phyloP scores from a whole-genome alignment of 2,113 vertebrate genomes.

The Pelobates fuscus region DNA sequence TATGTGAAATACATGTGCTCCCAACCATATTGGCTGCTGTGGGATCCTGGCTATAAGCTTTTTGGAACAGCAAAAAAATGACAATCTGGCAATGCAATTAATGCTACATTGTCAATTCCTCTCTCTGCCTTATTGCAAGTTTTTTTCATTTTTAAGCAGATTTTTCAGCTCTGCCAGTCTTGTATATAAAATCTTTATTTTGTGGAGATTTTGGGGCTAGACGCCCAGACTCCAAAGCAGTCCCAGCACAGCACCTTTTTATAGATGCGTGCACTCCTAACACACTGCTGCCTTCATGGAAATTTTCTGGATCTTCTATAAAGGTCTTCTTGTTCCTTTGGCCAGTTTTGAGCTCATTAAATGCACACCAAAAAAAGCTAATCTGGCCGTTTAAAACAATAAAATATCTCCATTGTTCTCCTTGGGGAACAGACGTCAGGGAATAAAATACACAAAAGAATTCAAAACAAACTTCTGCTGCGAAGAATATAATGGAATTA shows the following conservation, averaged over 20 bases:
- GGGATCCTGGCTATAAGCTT: too few species aligned
- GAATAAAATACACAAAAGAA: neutral
- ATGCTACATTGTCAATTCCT: too few species aligned
- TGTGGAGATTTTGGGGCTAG: conserved; percentile 2
- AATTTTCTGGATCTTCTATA: conserved; percentile 28
- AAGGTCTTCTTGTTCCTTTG: conserved; percentile 44
- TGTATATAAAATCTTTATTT: neutral
- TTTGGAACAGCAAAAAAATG: too few species aligned
- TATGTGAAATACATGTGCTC: too few species aligned
- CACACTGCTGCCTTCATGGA: conserved; percentile 37
- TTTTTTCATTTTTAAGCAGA: too few species aligned
- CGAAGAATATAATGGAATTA: too few species aligned
- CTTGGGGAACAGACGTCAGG: conserved; percentile 5
- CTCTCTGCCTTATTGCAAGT: too few species aligned
- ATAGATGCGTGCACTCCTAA: conserved; percentile 20
- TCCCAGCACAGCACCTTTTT: conserved; percentile 30
- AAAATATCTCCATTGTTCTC: conserved; percentile 44
- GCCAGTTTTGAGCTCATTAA: conserved; percentile 48
- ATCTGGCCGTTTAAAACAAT: conserved; percentile 37
- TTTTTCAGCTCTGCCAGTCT: too few species aligned
- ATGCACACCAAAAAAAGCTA: conserved; percentile 9
- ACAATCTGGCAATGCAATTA: too few species aligned
- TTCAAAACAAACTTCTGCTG: too few species aligned
- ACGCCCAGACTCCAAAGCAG: conserved; percentile 12
- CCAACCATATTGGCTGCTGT: too few species aligned